These are phyloP conservation scores for Rhea pennata DNA, from an alignment of 2,113 vertebrate genomes.

Conservation along the genomic window DNA sequence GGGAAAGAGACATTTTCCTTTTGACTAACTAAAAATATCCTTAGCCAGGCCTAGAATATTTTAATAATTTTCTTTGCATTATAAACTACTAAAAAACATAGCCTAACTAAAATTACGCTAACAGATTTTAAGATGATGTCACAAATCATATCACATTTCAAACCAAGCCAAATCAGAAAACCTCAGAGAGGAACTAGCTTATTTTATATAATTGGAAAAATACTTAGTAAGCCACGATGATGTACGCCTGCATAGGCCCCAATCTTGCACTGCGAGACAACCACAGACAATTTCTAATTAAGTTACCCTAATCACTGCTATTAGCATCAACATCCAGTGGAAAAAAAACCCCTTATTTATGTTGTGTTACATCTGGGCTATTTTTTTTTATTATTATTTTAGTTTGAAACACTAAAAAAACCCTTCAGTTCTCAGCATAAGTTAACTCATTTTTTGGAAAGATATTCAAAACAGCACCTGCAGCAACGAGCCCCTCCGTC, in stretches of 20 bases:
- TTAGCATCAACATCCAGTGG: neutral
- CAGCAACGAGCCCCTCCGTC: neutral
- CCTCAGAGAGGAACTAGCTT: neutral
- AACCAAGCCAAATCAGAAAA: neutral
- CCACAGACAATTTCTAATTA: neutral
- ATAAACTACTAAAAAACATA: neutral
- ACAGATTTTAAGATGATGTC: neutral
- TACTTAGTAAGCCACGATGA: too few relatives aligned
- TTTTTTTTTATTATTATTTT: neutral
- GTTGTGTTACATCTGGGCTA: neutral
- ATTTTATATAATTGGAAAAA: neutral
- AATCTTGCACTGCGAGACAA: too few relatives aligned
- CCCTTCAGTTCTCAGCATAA: neutral
- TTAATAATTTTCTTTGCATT: neutral
- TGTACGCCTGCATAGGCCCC: accelerated
- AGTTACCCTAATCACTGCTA: neutral
- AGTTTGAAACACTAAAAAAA: neutral
- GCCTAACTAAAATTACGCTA: neutral
- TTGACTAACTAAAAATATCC: neutral
- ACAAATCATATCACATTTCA: neutral
- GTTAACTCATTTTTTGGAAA: neutral
- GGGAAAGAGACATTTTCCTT: neutral
- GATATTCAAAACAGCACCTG: neutral
- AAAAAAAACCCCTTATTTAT: neutral
- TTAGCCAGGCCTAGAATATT: neutral